Evolutionary conservation across 2,113 vertebrate genomes (phyloP).

Genomic region (Marcusenius ussheri): DNA sequence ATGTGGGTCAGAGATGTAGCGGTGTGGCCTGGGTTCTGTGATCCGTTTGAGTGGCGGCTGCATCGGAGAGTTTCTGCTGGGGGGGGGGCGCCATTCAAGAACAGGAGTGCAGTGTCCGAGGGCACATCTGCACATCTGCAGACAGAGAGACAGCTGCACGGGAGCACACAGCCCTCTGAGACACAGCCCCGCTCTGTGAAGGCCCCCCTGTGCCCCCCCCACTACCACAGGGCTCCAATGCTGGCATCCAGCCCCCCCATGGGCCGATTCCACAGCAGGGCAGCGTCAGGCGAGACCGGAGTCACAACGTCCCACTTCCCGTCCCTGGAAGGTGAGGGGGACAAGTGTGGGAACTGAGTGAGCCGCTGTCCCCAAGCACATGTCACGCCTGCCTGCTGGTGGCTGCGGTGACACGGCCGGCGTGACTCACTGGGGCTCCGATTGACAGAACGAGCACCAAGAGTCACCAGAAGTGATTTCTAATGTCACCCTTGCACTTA

Average conservation of each 20-base stretch:
- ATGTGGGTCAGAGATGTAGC: background rate
- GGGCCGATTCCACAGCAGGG: background rate
- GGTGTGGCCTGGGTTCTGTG: background rate
- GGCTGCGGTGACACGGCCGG: background rate
- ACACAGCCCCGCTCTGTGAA: conserved; percentile 11
- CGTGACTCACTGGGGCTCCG: background rate
- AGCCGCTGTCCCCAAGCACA: background rate
- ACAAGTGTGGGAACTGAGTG: background rate
- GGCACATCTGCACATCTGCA: conserved; percentile 16
- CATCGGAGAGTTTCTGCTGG: background rate
- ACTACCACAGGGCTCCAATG: background rate
- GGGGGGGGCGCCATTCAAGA: background rate
- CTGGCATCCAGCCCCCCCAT: background rate
- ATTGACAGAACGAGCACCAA: background rate
- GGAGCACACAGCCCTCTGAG: background rate
- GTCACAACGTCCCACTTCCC: background rate
- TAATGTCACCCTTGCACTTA: background rate
- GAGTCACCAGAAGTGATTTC: background rate
- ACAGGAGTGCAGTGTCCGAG: conserved; percentile 11
- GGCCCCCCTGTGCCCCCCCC: background rate
- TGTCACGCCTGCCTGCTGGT: background rate
- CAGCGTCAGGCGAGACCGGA: background rate
- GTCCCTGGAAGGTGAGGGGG: background rate
- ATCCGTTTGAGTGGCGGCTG: background rate
- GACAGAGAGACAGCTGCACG: conserved; percentile 14